Conservation (phyloP, 2,888 invertebrate species). For the Himalopsyche anomala region DNA sequence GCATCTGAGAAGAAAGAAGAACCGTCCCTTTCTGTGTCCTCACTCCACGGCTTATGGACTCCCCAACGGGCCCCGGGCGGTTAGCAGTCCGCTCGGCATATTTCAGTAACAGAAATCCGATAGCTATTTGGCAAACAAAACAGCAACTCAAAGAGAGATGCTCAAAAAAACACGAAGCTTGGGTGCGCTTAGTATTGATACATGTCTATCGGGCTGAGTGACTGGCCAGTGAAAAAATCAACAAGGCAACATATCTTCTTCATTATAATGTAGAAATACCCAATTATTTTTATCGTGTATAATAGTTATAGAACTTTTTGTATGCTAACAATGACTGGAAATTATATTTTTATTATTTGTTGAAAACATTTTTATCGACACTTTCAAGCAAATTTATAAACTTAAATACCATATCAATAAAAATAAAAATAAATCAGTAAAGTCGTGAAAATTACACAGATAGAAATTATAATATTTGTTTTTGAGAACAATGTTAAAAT, state of each 20-base stretch:
- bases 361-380: too few relatives aligned
- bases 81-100: constrained; percentile 50
- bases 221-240: background rate
- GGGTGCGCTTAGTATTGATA: constrained; percentile 8
- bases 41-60: background rate
- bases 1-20: background rate
- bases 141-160: constrained; percentile 57
- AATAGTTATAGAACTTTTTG: too few relatives aligned
- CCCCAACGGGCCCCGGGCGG: constrained; percentile 41
- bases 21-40: background rate
- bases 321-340: too few relatives aligned
- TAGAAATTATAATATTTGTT: too few relatives aligned
- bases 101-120: constrained; percentile 62
- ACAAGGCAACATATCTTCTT: constrained; percentile 2
- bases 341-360: too few relatives aligned
- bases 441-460: too few relatives aligned
- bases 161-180: constrained; percentile 54
- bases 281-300: too few relatives aligned
- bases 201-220: constrained; percentile 27
- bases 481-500: too few relatives aligned
- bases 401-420: too few relatives aligned
- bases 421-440: too few relatives aligned
- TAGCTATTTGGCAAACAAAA: constrained; percentile 65
- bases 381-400: too few relatives aligned
- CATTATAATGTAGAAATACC: background rate